Conservation (phyloP, 2,113 vertebrate species). For the Gopherus evgoodei region DNA sequence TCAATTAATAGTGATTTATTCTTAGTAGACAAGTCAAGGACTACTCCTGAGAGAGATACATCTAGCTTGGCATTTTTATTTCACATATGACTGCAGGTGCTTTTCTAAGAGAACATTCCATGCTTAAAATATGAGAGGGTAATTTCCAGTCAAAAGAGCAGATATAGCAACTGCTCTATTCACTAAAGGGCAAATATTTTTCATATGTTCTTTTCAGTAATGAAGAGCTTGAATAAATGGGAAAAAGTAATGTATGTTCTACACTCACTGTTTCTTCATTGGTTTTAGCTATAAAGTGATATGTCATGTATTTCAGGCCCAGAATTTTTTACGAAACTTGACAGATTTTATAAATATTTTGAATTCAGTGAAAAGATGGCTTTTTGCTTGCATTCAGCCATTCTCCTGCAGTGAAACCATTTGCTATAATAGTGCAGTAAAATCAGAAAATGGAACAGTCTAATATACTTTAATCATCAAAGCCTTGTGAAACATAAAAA, state of each 20-base stretch:
- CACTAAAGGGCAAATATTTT: not conserved
- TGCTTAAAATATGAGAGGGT: not conserved
- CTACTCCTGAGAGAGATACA: not conserved
- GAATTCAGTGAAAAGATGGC: not conserved
- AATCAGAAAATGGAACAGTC: not conserved
- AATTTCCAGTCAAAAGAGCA: not conserved
- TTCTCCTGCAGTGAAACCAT: not conserved
- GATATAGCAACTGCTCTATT: not conserved
- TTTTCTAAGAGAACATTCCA: not conserved
- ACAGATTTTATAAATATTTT: constrained; percentile 11
- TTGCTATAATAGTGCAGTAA: not conserved
- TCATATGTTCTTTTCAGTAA: not conserved
- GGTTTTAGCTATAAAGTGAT: not conserved
- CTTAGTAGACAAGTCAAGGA: not conserved
- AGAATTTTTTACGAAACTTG: not conserved
- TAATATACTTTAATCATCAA: constrained; percentile 44
- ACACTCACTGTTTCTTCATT: not conserved
- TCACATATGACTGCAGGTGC: not conserved
- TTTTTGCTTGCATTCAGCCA: constrained; percentile 9
- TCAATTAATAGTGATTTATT: not conserved
- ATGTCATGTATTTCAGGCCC: not conserved
- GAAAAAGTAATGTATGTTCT: not conserved
- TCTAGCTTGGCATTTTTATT: not conserved
- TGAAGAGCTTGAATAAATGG: not conserved
- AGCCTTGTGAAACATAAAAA: constrained; percentile 42